Conservation (phyloP, 2,888 invertebrate species). For the Arctia plantaginis region DNA sequence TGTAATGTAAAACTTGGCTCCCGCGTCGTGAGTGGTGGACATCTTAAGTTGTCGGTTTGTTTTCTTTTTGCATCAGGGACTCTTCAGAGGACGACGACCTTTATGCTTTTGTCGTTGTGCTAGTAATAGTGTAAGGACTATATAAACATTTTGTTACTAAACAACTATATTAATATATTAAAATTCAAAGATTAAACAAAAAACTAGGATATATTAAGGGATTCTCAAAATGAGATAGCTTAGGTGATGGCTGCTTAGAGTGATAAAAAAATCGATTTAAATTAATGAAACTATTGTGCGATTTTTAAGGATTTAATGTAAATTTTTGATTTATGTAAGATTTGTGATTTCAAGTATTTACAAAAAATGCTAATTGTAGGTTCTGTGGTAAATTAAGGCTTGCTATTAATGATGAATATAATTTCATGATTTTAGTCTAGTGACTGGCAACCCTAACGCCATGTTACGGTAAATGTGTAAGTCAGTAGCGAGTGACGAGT, state of each 20-base stretch:
- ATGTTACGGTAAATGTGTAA: slow-evolving; percentile 80
- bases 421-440: background rate
- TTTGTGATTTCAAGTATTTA: background rate
- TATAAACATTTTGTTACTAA: no score
- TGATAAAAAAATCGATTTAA: background rate
- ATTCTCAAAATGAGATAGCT: no score
- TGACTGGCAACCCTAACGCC: slow-evolving; percentile 64
- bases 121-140: slow-evolving; percentile 63
- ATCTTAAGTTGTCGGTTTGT: slow-evolving; percentile 82
- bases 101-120: slow-evolving; percentile 57
- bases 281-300: background rate
- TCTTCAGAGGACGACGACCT: slow-evolving; percentile 78
- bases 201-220: no score
- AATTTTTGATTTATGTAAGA: background rate
- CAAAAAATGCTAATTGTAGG: no score
- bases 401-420: background rate
- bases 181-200: background rate
- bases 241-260: no score
- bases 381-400: background rate
- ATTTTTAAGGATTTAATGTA: background rate
- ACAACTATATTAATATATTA: background rate
- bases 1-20: slow-evolving; percentile 76
- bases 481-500: slow-evolving; percentile 80
- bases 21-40: slow-evolving; percentile 68
- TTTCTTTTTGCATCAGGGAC: slow-evolving; percentile 79